These are phyloP conservation scores for Nemoura dubitans DNA, from an alignment of 2,888 invertebrate species.

Conservation along the genomic window DNA sequence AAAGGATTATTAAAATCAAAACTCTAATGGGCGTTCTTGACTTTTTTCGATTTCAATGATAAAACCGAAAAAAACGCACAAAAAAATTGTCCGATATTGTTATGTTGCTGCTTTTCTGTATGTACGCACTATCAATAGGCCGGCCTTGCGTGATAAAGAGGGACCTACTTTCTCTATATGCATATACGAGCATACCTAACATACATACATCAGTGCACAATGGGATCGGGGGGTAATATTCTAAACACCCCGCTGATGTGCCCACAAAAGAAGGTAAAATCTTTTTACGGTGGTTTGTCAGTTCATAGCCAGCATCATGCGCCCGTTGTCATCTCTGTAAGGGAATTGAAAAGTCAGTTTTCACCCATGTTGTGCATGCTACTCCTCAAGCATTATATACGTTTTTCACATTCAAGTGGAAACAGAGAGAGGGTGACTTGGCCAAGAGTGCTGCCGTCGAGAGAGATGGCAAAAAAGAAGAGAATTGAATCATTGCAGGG, in stretches of 20 bases:
- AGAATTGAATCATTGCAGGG: conserved; percentile 18
- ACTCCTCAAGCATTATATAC: conserved; percentile 38
- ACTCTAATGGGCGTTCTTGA: conserved; percentile 8
- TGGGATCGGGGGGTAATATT: conserved; percentile 42
- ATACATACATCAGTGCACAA: conserved; percentile 16
- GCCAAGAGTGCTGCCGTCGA: neutral
- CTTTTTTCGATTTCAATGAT: conserved; percentile 15
- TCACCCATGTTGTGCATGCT: conserved; percentile 37
- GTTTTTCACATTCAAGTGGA: conserved; percentile 42
- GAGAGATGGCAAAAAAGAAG: conserved; percentile 8
- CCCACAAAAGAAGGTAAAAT: conserved; percentile 46
- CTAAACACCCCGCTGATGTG: conserved; percentile 47
- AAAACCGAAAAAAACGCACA: conserved; percentile 19
- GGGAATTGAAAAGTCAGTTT: conserved; percentile 45
- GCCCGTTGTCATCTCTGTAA: conserved; percentile 43
- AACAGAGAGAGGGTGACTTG: conserved; percentile 23
- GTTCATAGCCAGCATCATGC: conserved; percentile 33
- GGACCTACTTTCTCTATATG: neutral
- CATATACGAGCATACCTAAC: conserved; percentile 2
- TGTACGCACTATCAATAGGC: neutral
- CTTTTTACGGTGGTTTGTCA: conserved; percentile 47
- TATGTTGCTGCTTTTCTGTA: neutral
- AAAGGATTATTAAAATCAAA: conserved; percentile 15
- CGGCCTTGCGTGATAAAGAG: neutral
- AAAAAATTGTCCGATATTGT: conserved; percentile 18